These are phyloP conservation scores for Sibirionetta formosa DNA, from an alignment of 2,797 vertebrate genomes.

Conservation along the genomic window DNA sequence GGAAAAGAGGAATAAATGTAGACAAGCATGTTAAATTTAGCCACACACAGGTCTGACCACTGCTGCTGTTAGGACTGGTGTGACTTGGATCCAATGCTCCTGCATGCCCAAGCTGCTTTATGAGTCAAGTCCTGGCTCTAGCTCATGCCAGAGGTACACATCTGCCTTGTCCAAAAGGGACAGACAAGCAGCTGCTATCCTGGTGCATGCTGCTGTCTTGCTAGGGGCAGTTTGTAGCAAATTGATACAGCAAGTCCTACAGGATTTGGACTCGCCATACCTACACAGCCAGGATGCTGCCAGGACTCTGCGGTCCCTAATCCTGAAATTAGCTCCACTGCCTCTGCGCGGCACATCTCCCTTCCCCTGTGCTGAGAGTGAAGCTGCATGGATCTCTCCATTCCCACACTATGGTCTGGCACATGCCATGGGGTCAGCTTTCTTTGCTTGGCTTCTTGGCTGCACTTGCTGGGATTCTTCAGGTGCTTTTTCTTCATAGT, in stretches of 20 bases:
- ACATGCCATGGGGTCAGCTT: rapidly evolving
- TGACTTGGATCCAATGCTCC: background rate
- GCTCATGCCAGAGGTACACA: background rate
- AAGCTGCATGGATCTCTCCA: background rate
- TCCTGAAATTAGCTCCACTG: rapidly evolving
- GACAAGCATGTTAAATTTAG: background rate
- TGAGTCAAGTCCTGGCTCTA: background rate
- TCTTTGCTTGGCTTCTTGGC: background rate
- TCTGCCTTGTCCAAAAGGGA: background rate
- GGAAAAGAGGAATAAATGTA: background rate
- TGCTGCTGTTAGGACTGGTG: rapidly evolving
- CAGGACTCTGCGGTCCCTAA: rapidly evolving
- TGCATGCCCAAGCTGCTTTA: background rate
- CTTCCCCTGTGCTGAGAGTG: rapidly evolving
- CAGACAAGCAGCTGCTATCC: background rate
- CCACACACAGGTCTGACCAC: background rate
- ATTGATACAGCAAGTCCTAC: rapidly evolving
- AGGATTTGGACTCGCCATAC: rapidly evolving
- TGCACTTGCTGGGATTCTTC: background rate
- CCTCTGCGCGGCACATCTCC: background rate
- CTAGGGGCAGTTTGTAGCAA: rapidly evolving
- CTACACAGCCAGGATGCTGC: background rate
- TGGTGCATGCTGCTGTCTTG: background rate
- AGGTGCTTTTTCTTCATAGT: background rate
- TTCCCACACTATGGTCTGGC: background rate